These are phyloP conservation scores for Maccullochella peelii DNA, from an alignment of 2,113 vertebrate species.

Conservation along the genomic window DNA sequence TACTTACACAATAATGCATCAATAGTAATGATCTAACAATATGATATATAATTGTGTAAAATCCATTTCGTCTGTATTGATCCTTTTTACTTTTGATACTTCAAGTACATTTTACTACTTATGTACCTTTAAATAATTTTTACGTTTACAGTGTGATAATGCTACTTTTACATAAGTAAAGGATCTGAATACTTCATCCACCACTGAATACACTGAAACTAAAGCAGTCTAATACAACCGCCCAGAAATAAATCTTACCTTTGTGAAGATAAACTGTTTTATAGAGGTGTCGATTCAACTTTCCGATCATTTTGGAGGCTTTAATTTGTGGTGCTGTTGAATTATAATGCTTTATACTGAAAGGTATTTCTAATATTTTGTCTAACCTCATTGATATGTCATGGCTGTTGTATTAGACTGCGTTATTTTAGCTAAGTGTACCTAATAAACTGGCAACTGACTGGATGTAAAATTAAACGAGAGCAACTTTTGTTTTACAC, in stretches of 20 bases:
- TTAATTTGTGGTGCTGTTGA: not conserved
- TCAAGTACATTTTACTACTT: not conserved
- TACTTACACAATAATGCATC: not conserved
- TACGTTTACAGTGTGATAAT: not conserved
- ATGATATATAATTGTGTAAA: not conserved
- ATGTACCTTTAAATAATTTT: not conserved
- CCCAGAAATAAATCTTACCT: not conserved
- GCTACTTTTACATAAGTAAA: not conserved
- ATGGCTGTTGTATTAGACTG: not conserved
- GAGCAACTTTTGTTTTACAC: conserved; percentile 2
- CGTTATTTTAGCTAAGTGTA: not conserved
- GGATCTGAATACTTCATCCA: not conserved
- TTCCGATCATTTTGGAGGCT: not conserved
- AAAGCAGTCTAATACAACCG: not conserved
- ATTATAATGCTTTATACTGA: not conserved
- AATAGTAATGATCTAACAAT: too few species aligned
- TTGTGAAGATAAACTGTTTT: not conserved
- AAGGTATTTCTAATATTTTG: not conserved
- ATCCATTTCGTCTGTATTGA: not conserved
- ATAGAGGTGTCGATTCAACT: not conserved
- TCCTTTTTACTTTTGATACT: not conserved
- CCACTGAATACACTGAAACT: not conserved
- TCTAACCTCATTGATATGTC: too few species aligned
- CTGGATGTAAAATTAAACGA: not conserved
- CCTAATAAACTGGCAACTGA: not conserved